Percentiles rank a stretch among this genome's conserved stretches.
Conservation (phyloP, 2,888 invertebrate species). For the Spodoptera picta region DNA sequence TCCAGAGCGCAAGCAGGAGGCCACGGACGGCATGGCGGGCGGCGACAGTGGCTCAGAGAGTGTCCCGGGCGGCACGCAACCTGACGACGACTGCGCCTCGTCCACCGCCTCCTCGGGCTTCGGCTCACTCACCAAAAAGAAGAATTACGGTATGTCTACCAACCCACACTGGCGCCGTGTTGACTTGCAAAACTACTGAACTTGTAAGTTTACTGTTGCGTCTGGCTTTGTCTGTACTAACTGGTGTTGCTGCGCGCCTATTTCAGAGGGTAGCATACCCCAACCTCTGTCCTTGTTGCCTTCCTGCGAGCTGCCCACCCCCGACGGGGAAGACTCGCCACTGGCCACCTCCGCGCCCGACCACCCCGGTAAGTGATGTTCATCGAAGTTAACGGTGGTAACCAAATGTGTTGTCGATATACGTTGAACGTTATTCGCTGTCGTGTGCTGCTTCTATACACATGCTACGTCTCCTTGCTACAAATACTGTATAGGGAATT, state of each 20-base stretch:
- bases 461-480: too few relatives aligned
- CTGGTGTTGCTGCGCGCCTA: background rate
- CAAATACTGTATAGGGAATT: too few relatives aligned
- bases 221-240: constrained; percentile 1
- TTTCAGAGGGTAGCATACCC: constrained; percentile 70
- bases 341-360: constrained; percentile 64
- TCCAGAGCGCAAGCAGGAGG: constrained; percentile 83
- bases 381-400: too few relatives aligned
- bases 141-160: constrained; percentile 84
- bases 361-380: constrained; percentile 63
- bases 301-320: constrained; percentile 77
- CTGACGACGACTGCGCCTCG: constrained; percentile 90
- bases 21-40: constrained; percentile 74
- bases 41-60: constrained; percentile 83
- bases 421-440: too few relatives aligned
- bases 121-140: constrained; percentile 94
- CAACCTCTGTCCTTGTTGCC: constrained; percentile 76
- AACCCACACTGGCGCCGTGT: background rate
- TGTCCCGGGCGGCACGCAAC: constrained; percentile 70
- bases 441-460: too few relatives aligned
- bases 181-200: too few relatives aligned
- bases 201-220: too few relatives aligned
- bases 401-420: too few relatives aligned
- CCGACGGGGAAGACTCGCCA: constrained; percentile 77
- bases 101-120: constrained; percentile 95